Evolutionary conservation across 1,140 invertebrate genomes (phyloP), one percentile per base, ranked within the genome.

Genomic region (Spodoptera litura): DNA sequence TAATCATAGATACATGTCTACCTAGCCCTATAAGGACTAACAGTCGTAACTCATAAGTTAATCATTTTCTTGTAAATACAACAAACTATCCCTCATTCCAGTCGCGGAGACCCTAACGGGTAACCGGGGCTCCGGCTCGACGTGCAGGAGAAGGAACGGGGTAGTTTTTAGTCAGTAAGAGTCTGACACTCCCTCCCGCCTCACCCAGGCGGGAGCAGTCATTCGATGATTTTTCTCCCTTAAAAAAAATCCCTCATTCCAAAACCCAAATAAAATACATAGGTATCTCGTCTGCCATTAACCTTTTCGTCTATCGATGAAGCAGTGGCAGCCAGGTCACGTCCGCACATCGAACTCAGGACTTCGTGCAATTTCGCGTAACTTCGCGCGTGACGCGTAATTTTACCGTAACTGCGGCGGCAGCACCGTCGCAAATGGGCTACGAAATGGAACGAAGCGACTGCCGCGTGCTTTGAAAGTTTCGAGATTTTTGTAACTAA

Each of bases 351-450:
- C 25, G 31, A 25, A 38, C n/a, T 8, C 51, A 20, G 25, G 55
- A 55, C 52, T 35, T 20, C 68, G 52, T 35, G 53, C 58, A 72
- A 72, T 58, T 72, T 15, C 55, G 35, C 68, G 53, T 38, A 56
- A 38, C 27, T 56, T 56, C 52, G 53, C 70, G 53, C 20, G 58
- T 9, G 5, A 13, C 10, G 53, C 70, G 35, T 72, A 72, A 72
- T 72, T 72, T 59, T 10, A 25, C 38, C 61, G 31, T 31, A 15
- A 38, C 13, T n/a, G 31, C n/a, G 12, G 61, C 35, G 49, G 11
- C 10, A 44, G 62, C 15, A 66, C 70, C 31, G 53, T 38, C 70
- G 70, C 53, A 58, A 72, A 58, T 58, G 55, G 53, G 20, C 20
- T 27, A 35, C 13, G 20, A 53, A 53, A 44, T 44, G 5, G 38